Conservation (phyloP, 2,888 invertebrate genomes). For the Pyrrhosoma nymphula region DNA sequence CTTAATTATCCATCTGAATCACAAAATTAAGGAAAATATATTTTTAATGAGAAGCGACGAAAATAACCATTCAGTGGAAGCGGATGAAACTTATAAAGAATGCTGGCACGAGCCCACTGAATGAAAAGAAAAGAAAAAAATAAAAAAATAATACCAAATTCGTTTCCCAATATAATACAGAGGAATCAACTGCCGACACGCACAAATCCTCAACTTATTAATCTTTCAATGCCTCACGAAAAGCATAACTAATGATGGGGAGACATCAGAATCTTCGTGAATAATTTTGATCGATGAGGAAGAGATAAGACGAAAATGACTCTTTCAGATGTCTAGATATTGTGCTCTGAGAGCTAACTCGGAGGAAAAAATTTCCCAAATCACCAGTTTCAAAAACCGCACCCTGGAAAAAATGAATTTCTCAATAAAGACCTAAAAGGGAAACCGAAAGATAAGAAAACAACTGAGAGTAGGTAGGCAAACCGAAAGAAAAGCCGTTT, state of each 20-base stretch:
- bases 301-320: neutral
- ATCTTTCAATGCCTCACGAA: neutral
- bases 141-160: neutral
- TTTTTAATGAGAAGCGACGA: no score
- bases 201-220: neutral
- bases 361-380: neutral
- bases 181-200: neutral
- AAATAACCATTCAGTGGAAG: no score
- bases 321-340: neutral
- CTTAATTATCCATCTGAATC: no score
- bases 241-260: neutral
- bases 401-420: neutral
- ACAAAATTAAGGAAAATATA: no score
- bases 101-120: neutral
- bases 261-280: neutral
- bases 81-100: neutral
- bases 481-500: neutral
- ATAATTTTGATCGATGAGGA: neutral
- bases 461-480: neutral
- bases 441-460: neutral
- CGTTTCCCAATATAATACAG: neutral
- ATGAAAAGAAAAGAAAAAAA: neutral
- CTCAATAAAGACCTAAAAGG: neutral
- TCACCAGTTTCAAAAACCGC: neutral
- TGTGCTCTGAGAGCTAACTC: neutral